Percentiles rank a stretch among this genome's conserved stretches.
These are phyloP conservation scores for Cheilinus undulatus DNA, from an alignment of 2,113 vertebrate species.

Conservation along the genomic window DNA sequence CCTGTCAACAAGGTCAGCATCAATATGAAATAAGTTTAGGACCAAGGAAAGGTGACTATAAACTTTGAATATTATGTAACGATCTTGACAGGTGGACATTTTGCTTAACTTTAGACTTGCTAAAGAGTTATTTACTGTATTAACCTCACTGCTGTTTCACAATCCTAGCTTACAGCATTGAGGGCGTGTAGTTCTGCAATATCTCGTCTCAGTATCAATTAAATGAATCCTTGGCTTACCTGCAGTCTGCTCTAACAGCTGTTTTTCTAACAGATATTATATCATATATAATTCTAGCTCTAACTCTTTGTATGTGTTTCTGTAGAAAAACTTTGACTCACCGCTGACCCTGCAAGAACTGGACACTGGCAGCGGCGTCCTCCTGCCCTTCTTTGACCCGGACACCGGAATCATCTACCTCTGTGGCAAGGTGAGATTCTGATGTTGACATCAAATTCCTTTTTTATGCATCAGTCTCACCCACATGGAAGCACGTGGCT, in stretches of 20 bases:
- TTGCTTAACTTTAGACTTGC: background rate
- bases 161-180: conserved; percentile 23
- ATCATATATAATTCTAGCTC: background rate
- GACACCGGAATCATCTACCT: conserved; percentile 92
- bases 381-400: conserved; percentile 91
- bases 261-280: background rate
- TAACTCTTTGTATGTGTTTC: background rate
- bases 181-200: conserved; percentile 13
- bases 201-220: background rate
- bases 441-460: background rate
- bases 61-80: background rate
- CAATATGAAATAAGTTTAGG: background rate
- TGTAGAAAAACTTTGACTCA: conserved; percentile 86
- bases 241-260: background rate
- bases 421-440: conserved; percentile 87
- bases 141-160: conserved; percentile 32
- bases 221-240: conserved; percentile 19
- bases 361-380: conserved; percentile 92
- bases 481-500: background rate
- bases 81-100: background rate
- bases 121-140: background rate
- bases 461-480: background rate
- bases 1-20: background rate
- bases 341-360: conserved; percentile 90
- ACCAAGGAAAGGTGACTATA: background rate